Evolutionary conservation across 2,113 vertebrate genomes (phyloP), one percentile per base, ranked within the genome.

Genomic region (Psilopogon haemacephalus): DNA sequence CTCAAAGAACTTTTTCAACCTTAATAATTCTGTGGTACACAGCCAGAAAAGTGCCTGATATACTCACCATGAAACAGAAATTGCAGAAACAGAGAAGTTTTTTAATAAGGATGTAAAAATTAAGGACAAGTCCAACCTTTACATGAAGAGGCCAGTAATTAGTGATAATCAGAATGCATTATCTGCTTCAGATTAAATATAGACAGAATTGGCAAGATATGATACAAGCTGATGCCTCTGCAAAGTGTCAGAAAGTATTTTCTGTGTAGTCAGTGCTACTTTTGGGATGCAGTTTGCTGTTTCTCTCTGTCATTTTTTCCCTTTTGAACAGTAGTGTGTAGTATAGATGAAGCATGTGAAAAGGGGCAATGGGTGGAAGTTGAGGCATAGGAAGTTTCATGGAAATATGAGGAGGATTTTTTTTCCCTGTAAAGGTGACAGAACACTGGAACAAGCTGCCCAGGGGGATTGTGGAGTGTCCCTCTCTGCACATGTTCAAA

Each of bases 181-280:
- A 6, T 74, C 92, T 95, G 88, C 44, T 88, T 95, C 58, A 42
- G 85, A 74, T 95, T 72, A 95, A 90, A 85, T 7, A 63, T 69
- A 84, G 69, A 73, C 21, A 80, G 32, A 89, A 59, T 37, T 96
- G 73, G 62, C 75, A 92, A 89, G 73, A 69, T 59, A 8, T 16
- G 3, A 12, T 48, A 86, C 89, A 84, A 89, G 16, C 27, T 93
- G 42, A 90, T 78, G 33, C 95, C 84, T 88, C n/a, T 7, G 2
- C 16, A 91, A 35, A 88, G 86, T 88, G 33, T 79, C 35, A 94
- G 70, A 42, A 70, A 85, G 9, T 4, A 42, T 75, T 13, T 7
- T 75, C 52, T 35, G 8, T 27, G 18, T 60, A 26, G n/a, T 86
- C 8, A 9, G 15, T 72, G 23, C 28, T 84, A 63, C 12, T 62